These are phyloP conservation scores for Corythornis leucogaster DNA, from an alignment of 2,797 vertebrate genomes.

Conservation along the genomic window DNA sequence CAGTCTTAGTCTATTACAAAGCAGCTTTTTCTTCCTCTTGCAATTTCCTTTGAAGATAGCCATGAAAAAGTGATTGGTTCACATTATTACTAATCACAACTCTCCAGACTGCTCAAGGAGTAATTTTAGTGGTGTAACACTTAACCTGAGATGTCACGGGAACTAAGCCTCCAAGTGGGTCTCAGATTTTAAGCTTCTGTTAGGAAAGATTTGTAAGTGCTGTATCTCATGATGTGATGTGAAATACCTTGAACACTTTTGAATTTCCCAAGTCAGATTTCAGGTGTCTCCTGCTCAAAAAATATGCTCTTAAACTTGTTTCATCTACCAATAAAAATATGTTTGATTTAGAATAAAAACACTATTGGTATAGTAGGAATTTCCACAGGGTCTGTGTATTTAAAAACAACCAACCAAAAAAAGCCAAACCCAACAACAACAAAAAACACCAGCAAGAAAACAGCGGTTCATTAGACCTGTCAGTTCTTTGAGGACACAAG, in stretches of 20 bases:
- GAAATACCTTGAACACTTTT: background rate
- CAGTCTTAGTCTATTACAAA: background rate
- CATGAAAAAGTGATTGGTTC: conserved; percentile 31
- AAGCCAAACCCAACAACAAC: too few relatives aligned
- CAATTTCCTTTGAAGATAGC: conserved; percentile 39
- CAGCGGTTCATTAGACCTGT: background rate
- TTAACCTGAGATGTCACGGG: background rate
- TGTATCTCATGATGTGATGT: background rate
- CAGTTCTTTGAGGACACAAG: background rate
- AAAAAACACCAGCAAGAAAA: background rate
- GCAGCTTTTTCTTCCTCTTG: background rate
- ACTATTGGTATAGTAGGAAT: background rate
- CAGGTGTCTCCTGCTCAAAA: background rate
- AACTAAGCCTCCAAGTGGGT: background rate
- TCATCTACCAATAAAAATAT: background rate
- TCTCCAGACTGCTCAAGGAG: background rate
- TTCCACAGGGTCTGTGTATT: background rate
- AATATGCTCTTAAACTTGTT: background rate
- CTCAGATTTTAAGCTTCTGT: background rate
- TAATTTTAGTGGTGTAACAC: background rate
- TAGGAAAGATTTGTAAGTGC: background rate
- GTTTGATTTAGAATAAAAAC: background rate
- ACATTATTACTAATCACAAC: conserved; percentile 15
- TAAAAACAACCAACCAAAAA: background rate
- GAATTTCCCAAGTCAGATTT: background rate